phyloP scores from a whole-genome alignment of 2,113 vertebrate species.

The Fukomys damarensis region DNA sequence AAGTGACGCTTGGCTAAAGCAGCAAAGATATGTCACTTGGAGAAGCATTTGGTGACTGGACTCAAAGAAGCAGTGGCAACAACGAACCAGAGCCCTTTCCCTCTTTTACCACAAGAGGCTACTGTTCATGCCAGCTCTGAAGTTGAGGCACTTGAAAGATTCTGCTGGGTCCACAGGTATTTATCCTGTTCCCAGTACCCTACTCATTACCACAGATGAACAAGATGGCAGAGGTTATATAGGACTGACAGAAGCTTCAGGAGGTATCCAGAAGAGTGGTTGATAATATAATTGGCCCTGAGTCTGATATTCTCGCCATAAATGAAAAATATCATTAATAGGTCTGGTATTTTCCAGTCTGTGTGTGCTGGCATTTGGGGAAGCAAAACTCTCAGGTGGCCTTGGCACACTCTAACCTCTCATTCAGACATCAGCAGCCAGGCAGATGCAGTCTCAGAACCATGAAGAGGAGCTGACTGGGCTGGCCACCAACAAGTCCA shows the following conservation, averaged over 20 bases:
- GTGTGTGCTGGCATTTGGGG: not conserved
- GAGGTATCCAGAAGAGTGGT: not conserved
- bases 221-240: not conserved
- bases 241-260: not conserved
- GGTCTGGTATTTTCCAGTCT: not conserved
- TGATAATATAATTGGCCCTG: not conserved
- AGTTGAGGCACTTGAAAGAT: not conserved
- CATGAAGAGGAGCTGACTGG: not conserved
- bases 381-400: not conserved
- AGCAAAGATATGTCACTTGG: constrained; percentile 57
- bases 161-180: not conserved
- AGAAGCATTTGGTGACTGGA: constrained; percentile 70
- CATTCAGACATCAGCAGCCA: not conserved
- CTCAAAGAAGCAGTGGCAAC: constrained; percentile 39
- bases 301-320: not conserved
- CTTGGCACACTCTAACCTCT: not conserved
- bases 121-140: not conserved
- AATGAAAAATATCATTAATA: not conserved
- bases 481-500: not conserved
- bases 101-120: not conserved
- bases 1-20: constrained; percentile 1
- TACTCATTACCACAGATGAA: not conserved
- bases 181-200: not conserved
- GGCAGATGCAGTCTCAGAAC: not conserved
- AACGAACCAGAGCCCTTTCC: constrained; percentile 33